phyloP scores from a whole-genome alignment of 2,797 vertebrate genomes.

The Aplochiton taeniatus region DNA sequence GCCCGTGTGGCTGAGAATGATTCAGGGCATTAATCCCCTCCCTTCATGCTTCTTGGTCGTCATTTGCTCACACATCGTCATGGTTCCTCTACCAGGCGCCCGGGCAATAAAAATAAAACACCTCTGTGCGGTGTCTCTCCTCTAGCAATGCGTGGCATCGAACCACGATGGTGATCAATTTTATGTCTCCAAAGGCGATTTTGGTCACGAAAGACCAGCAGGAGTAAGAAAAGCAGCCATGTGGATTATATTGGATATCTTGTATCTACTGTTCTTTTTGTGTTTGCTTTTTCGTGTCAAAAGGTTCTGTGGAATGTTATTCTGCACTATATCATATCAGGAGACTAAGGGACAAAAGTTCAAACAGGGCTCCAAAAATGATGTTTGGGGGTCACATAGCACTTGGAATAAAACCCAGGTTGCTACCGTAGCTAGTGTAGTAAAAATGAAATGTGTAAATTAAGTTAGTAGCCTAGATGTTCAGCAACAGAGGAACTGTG shows the following conservation, averaged over 20 bases:
- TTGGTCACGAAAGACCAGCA: slow-evolving; percentile 22
- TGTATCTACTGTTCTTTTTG: too few relatives aligned
- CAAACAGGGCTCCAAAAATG: slow-evolving; percentile 11
- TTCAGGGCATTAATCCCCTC: slow-evolving; percentile 25
- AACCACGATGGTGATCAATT: slow-evolving; percentile 30
- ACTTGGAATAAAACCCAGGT: slow-evolving; percentile 2
- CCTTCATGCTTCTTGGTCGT: slow-evolving; percentile 13
- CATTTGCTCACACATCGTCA: slow-evolving; percentile 11
- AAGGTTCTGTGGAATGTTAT: slow-evolving; percentile 1
- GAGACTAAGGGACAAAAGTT: slow-evolving; percentile 11
- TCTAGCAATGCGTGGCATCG: slow-evolving; percentile 19
- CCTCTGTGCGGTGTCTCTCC: slow-evolving; percentile 1
- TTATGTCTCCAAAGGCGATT: slow-evolving; percentile 43
- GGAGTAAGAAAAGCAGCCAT: background rate
- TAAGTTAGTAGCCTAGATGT: slow-evolving; percentile 35
- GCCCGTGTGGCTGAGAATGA: slow-evolving; percentile 17
- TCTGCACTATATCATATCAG: too few relatives aligned
- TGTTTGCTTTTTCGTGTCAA: slow-evolving; percentile 14
- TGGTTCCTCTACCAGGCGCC: slow-evolving; percentile 18
- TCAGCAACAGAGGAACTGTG: slow-evolving; percentile 13
- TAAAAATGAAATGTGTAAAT: slow-evolving; percentile 48
- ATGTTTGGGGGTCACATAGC: slow-evolving; percentile 32
- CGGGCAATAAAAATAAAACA: slow-evolving; percentile 8
- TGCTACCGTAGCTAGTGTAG: slow-evolving; percentile 30
- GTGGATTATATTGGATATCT: too few relatives aligned